phyloP scores from a whole-genome alignment of 2,113 vertebrate genomes.

The Rhegmatorhina hoffmannsi region DNA sequence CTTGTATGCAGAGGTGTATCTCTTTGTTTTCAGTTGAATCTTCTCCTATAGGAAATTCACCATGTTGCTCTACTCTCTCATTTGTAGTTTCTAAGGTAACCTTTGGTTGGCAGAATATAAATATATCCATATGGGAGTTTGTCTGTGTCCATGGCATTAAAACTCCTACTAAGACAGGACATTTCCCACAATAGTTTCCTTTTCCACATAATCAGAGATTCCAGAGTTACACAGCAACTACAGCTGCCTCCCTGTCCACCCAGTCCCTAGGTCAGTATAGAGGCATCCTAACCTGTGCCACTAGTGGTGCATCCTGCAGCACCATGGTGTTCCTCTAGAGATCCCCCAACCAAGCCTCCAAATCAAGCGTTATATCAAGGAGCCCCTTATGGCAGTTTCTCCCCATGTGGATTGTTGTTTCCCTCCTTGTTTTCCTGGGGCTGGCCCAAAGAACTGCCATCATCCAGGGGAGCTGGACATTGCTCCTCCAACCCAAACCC shows the following conservation, averaged over 20 bases:
- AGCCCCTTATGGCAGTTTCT: fast-evolving
- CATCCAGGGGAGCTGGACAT: background rate
- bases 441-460: background rate
- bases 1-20: background rate
- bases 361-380: background rate
- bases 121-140: background rate
- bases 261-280: background rate
- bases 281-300: background rate
- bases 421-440: background rate
- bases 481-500: background rate
- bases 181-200: background rate
- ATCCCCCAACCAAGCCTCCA: background rate
- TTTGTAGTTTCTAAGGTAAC: background rate
- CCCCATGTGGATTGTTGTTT: background rate
- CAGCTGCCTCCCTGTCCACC: background rate
- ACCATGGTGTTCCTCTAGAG: background rate
- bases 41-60: background rate
- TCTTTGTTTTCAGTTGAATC: background rate
- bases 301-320: background rate
- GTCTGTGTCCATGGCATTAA: background rate
- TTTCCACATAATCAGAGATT: background rate
- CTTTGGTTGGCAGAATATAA: background rate
- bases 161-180: background rate
- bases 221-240: background rate
- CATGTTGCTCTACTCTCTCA: background rate